Evolutionary conservation across 1,140 invertebrate genomes (phyloP), one percentile per base, ranked within the genome.

Genomic region (Eubasilissa regina): DNA sequence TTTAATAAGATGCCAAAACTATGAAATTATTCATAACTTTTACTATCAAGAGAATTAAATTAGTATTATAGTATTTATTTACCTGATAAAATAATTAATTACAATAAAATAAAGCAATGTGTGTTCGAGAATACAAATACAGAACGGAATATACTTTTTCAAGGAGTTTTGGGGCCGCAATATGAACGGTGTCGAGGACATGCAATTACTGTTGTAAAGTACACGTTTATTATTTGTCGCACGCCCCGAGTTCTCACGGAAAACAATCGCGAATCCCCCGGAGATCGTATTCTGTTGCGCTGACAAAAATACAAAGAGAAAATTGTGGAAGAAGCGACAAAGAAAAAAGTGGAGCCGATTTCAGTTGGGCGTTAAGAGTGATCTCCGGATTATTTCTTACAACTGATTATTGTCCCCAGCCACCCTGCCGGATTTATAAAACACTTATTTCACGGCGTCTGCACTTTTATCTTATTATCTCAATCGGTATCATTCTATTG

Each of bases 391-490:
- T 82, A 82, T 77, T 79, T 55, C 74, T 77, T 58, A 68, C 75
- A 51, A 53, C 77, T 76, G 81, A 82, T 82, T 82, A 82, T 82
- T 80, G 81, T 77, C 74, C 74, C 45, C 56, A 48, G 72, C 73
- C 55, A 35, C 68, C 44, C 48, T 62, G 51, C 62, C 43, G 81
- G 81, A 82, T 80, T 83, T 83, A 83, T 79, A 83, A 83, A 83
- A 83, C 76, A 83, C 79, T 83, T 83, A 83, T 83, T 83, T 83
- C 81, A 83, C 81, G 81, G 78, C 72, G 81, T 80, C 81, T 83
- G 81, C 78, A 80, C 79, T 80, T 77, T 80, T 77, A 79, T 78
- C 77, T 75, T 82, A 82, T 82, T 78, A 82, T 78, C 78, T 56
- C 19, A 77, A 80, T 75, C 72, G 78, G 60, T 79, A 51, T 77